phyloP scores from a whole-genome alignment of 2,113 vertebrate species.

The Dicrurus megarhynchus region DNA sequence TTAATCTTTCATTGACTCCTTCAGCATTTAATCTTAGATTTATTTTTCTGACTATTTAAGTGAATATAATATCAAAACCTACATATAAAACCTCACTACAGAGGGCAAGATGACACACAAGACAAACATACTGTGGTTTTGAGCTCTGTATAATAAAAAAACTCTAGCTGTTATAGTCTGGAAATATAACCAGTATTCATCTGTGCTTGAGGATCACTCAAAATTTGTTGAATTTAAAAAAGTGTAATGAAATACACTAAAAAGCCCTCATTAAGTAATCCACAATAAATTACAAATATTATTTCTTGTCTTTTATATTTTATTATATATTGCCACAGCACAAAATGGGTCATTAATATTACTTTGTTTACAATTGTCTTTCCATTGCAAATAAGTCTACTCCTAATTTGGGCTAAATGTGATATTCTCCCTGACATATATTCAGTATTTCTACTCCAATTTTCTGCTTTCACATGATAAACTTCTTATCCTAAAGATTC shows the following conservation, averaged over 20 bases:
- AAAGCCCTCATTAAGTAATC: not conserved
- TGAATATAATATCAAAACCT: not conserved
- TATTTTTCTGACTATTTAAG: not conserved
- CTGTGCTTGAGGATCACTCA: not conserved
- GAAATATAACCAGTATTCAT: not conserved
- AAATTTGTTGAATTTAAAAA: not conserved
- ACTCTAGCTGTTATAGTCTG: not conserved
- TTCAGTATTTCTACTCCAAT: not conserved
- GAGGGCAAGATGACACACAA: not conserved
- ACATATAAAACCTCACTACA: not conserved
- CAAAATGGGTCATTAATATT: not conserved
- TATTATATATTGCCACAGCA: not conserved
- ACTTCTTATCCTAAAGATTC: not conserved
- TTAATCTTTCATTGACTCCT: not conserved
- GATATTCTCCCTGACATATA: not conserved
- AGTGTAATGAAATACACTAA: not conserved
- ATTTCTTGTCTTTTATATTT: not conserved
- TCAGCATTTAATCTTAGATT: not conserved
- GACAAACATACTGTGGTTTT: not conserved
- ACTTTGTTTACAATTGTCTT: not conserved
- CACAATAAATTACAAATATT: not conserved
- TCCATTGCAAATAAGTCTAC: not conserved
- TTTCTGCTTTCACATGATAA: not conserved
- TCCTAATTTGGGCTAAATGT: not conserved
- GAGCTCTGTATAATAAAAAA: not conserved